Conservation (phyloP, 1,140 invertebrate species). For the Aphidius gifuensis region DNA sequence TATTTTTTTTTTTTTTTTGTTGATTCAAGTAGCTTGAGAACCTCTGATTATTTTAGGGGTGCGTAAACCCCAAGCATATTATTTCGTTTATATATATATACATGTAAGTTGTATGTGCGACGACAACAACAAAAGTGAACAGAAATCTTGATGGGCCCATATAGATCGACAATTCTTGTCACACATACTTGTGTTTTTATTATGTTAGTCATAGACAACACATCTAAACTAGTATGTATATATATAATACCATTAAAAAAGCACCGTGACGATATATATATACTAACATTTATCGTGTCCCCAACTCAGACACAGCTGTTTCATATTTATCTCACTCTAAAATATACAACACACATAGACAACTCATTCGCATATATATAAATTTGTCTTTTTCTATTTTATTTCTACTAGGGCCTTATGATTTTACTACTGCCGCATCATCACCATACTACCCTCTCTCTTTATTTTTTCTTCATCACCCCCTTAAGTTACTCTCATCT, state of each 20-base stretch:
- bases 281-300: not conserved
- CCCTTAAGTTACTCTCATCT: not conserved
- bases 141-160: slow-evolving; percentile 19
- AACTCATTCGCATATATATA: slow-evolving; percentile 20
- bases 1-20: not conserved
- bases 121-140: slow-evolving; percentile 26
- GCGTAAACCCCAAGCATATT: slow-evolving; percentile 26
- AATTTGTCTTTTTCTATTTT: slow-evolving; percentile 33
- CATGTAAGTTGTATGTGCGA: slow-evolving; percentile 13
- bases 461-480: slow-evolving; percentile 4
- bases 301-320: slow-evolving; percentile 41
- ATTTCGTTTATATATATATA: too few relatives aligned
- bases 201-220: not conserved
- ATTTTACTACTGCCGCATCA: not conserved
- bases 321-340: slow-evolving; percentile 35
- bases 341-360: slow-evolving; percentile 7
- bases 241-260: slow-evolving; percentile 26
- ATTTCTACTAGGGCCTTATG: slow-evolving; percentile 12
- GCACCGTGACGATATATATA: slow-evolving; percentile 38
- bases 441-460: not conserved
- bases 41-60: slow-evolving; percentile 34
- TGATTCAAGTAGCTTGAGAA: slow-evolving; percentile 32
- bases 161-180: not conserved
- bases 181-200: not conserved
- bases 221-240: not conserved